Percentiles rank a stretch among this genome's conserved stretches.
Conservation (phyloP, 2,888 invertebrate genomes). For the Campoletis raptor region DNA sequence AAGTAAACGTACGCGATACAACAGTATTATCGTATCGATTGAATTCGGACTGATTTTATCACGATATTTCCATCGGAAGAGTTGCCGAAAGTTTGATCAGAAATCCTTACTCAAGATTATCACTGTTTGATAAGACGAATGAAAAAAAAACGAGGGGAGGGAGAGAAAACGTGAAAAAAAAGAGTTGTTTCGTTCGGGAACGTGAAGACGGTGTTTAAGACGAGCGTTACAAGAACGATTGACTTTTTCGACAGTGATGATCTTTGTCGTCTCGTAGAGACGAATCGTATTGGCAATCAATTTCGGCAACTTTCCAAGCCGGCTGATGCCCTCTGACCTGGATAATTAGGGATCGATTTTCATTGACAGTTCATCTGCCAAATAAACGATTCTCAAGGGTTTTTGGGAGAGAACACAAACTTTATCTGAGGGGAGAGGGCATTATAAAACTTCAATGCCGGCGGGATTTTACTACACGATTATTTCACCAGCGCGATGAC, state of each 20-base stretch:
- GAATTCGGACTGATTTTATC: neutral
- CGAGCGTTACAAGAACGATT: slow-evolving; percentile 56
- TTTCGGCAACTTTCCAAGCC: slow-evolving; percentile 80
- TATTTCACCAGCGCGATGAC: slow-evolving; percentile 47
- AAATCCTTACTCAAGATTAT: slow-evolving; percentile 11
- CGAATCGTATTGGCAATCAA: slow-evolving; percentile 69
- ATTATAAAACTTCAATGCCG: slow-evolving; percentile 26
- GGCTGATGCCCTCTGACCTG: slow-evolving; percentile 82
- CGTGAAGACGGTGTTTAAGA: slow-evolving; percentile 19
- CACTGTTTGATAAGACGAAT: neutral
- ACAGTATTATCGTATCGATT: neutral
- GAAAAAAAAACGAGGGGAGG: neutral
- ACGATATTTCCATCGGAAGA: slow-evolving; percentile 3
- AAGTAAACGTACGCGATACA: neutral
- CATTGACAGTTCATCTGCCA: slow-evolving; percentile 81
- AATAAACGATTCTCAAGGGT: slow-evolving; percentile 71
- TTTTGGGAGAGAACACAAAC: slow-evolving; percentile 5
- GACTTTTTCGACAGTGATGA: slow-evolving; percentile 56
- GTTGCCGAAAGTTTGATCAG: neutral
- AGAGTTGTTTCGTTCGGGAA: slow-evolving; percentile 19
- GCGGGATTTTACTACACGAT: slow-evolving; percentile 25
- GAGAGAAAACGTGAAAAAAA: neutral
- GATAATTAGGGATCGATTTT: slow-evolving; percentile 81
- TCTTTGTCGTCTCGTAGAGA: slow-evolving; percentile 31
- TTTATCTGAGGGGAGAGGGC: neutral